Conservation (phyloP, 2,888 invertebrate genomes). For the Nemotelus pantherinus region DNA sequence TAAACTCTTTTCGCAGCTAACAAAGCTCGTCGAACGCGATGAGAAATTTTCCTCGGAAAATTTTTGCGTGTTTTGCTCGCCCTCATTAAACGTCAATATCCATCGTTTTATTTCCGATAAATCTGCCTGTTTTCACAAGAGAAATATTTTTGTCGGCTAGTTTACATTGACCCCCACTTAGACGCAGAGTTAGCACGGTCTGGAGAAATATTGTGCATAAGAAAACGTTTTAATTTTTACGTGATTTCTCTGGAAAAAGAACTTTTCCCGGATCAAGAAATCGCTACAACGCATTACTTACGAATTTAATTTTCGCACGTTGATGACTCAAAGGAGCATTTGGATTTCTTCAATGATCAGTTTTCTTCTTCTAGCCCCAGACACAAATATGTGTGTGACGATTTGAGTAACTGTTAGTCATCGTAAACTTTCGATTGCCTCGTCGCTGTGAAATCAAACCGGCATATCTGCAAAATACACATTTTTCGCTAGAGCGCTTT, state of each 20-base stretch:
- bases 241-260: too few relatives aligned
- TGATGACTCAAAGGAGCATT: constrained; percentile 29
- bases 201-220: too few relatives aligned
- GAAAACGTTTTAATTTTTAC: too few relatives aligned
- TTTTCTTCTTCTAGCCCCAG: background rate
- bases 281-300: constrained; percentile 13
- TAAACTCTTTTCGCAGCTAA: too few relatives aligned
- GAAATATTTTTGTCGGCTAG: background rate
- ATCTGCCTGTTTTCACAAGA: background rate
- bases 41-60: too few relatives aligned
- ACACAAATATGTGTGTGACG: too few relatives aligned
- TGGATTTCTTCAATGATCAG: constrained; percentile 23
- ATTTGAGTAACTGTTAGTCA: background rate
- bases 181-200: background rate
- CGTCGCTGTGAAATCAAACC: constrained; percentile 1
- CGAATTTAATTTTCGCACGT: constrained; percentile 10
- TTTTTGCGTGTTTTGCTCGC: too few relatives aligned
- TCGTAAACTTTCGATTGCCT: constrained; percentile 6
- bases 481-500: too few relatives aligned
- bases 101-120: too few relatives aligned
- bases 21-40: too few relatives aligned
- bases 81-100: too few relatives aligned
- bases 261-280: constrained; percentile 18
- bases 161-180: constrained; percentile 21
- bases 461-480: too few relatives aligned